Evolutionary conservation across 2,888 invertebrate genomes (phyloP), one percentile per base, ranked within the genome.

Genomic region (Melanostoma scalare): DNA sequence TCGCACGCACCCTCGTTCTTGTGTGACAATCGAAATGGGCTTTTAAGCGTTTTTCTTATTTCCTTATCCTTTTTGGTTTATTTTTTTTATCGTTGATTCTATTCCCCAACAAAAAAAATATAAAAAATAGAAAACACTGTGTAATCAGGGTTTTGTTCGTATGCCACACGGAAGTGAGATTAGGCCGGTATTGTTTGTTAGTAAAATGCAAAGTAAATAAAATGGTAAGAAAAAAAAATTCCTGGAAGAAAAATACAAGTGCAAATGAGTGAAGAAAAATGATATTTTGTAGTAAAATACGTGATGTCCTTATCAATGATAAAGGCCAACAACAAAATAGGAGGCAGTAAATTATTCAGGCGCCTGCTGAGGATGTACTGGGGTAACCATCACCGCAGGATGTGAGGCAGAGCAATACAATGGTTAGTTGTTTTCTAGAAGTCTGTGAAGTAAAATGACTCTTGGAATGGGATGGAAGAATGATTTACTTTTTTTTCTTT

Each of bases 111-210:
- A n/a, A 36, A 61, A 63, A n/a, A 20, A 20, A 20, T 20, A 20
- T 8, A 1, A 63, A 50, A 6, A 44, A n/a, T 20, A 63, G 38
- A 63, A 48, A 50, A 38, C 42, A 53, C 69, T 46, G 42, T 79
- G 84, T 79, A 84, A 84, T 84, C 81, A 81, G 73, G 81, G 72
- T 69, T 85, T 85, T 85, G 72, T 85, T 81, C 71, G 76, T 71
- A 71, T 77, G 78, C 76, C 76, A 82, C 76, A 85, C 85, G 86
- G 86, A 86, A 85, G 86, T 85, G 65, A 86, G 86, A 86, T 86
- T 86, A 86, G 86, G 81, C 60, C 73, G 50, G 73, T 76, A 86
- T 86, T 86, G 86, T 86, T 84, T 85, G 75, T 50, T 38, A 67
- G 65, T 53, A 75, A 63, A 79, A 84, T 84, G 71, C 68, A 84